Evolutionary conservation across 2,888 invertebrate species (phyloP).

Genomic region (Perizoma affinitatum): DNA sequence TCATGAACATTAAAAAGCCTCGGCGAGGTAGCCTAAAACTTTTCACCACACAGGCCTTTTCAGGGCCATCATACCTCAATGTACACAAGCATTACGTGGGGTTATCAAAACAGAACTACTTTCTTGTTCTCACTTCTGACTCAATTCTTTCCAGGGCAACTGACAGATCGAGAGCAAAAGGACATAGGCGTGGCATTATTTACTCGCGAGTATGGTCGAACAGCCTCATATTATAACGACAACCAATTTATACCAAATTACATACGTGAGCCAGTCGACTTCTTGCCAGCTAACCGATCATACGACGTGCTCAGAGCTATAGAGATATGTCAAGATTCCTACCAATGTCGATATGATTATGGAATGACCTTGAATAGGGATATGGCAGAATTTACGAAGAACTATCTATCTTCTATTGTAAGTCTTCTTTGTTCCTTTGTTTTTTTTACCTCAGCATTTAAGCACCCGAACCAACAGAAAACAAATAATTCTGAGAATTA

Average conservation of each 20-base stretch:
- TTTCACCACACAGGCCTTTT: no score
- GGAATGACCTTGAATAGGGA: conserved; percentile 93
- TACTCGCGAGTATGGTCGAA: conserved; percentile 90
- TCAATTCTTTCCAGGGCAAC: conserved; percentile 85
- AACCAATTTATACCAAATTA: conserved; percentile 90
- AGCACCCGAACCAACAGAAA: no score
- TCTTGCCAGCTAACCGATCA: conserved; percentile 89
- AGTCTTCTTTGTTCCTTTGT: conserved; percentile 49
- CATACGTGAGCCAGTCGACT: conserved; percentile 86
- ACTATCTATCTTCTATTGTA: conserved; percentile 88
- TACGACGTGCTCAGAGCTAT: conserved; percentile 86
- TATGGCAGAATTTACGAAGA: conserved; percentile 93
- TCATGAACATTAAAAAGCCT: no score
- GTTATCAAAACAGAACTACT: no score
- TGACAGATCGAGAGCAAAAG: conserved; percentile 90
- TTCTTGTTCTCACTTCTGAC: neutral
- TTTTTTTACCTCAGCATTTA: no score
- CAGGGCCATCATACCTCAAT: no score
- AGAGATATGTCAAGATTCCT: conserved; percentile 90
- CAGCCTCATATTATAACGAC: conserved; percentile 92
- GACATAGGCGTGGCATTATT: conserved; percentile 91
- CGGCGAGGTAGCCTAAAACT: no score
- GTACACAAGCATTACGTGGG: no score
- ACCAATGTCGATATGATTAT: conserved; percentile 95
- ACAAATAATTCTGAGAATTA: no score